Evolutionary conservation across 2,113 vertebrate genomes (phyloP).

Genomic region (Nannospalax galili): DNA sequence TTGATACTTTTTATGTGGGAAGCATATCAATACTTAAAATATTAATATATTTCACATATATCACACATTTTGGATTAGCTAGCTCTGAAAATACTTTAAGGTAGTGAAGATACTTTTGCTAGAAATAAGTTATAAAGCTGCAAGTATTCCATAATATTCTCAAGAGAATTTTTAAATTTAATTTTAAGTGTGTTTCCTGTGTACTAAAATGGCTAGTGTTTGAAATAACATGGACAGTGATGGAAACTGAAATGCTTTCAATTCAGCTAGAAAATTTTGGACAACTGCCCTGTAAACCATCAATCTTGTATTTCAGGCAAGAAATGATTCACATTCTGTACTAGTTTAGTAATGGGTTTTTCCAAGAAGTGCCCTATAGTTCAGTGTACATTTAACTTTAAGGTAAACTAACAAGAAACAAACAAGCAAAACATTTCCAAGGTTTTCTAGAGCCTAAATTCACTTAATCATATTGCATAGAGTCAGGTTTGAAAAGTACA

Average conservation of each 20-base stretch:
- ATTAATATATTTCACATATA: slow-evolving; percentile 24
- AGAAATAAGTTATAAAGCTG: slow-evolving; percentile 47
- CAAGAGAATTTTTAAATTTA: slow-evolving; percentile 60
- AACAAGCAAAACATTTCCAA: not conserved
- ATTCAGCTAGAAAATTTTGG: slow-evolving; percentile 69
- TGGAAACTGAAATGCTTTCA: slow-evolving; percentile 63
- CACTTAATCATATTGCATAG: slow-evolving; percentile 25
- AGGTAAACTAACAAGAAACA: slow-evolving; percentile 1
- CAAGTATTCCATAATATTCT: slow-evolving; percentile 50
- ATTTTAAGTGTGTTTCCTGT: slow-evolving; percentile 65
- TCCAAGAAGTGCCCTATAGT: slow-evolving; percentile 64
- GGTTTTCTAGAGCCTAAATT: slow-evolving; percentile 38
- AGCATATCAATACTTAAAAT: slow-evolving; percentile 37
- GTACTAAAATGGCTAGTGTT: slow-evolving; percentile 48
- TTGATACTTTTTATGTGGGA: slow-evolving; percentile 14
- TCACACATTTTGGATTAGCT: slow-evolving; percentile 8
- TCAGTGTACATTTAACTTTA: slow-evolving; percentile 52
- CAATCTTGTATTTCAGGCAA: slow-evolving; percentile 70
- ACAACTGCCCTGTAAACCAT: slow-evolving; percentile 69
- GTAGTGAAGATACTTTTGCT: slow-evolving; percentile 45
- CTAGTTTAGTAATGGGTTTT: slow-evolving; percentile 65
- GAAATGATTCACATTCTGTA: slow-evolving; percentile 71
- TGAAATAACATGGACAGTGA: slow-evolving; percentile 59
- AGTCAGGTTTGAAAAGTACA: slow-evolving; percentile 31
- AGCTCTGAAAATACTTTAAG: slow-evolving; percentile 60